Evolutionary conservation across 1,140 invertebrate species (phyloP).

Genomic region (Neoseiulus cucumeris): DNA sequence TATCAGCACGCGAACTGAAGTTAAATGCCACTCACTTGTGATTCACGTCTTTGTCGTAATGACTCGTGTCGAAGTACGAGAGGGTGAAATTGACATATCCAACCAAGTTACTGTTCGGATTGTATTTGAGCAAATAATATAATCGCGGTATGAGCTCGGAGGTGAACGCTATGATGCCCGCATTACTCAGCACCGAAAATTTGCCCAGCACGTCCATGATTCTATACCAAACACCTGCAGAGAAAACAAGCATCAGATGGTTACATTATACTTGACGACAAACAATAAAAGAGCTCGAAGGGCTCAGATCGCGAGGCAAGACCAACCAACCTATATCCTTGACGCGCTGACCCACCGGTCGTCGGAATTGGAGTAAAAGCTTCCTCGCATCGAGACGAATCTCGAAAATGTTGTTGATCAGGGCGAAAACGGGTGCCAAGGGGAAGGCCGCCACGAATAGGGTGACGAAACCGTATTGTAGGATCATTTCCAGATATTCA

Average conservation of each 20-base stretch:
- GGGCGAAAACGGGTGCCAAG: constrained; percentile 58
- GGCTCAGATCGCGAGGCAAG: not conserved
- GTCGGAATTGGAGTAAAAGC: constrained; percentile 54
- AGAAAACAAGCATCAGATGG: constrained; percentile 8
- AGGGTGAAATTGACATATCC: constrained; percentile 66
- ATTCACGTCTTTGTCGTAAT: constrained; percentile 33
- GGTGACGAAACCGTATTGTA: constrained; percentile 75
- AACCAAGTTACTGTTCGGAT: constrained; percentile 37
- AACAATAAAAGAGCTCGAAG: not conserved
- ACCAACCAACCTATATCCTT: constrained; percentile 47
- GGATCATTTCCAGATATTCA: constrained; percentile 93
- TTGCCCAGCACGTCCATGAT: constrained; percentile 74
- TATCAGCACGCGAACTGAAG: no score
- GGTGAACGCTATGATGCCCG: constrained; percentile 96
- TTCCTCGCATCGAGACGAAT: constrained; percentile 71
- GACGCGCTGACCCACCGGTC: constrained; percentile 62
- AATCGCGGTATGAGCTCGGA: constrained; percentile 87
- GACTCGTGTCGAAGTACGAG: constrained; percentile 51
- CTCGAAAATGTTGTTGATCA: constrained; percentile 70
- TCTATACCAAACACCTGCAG: constrained; percentile 52
- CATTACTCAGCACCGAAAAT: constrained; percentile 77
- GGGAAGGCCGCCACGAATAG: constrained; percentile 78
- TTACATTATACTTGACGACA: not conserved
- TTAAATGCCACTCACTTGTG: constrained; percentile 19
- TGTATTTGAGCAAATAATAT: constrained; percentile 46